Evolutionary conservation across 2,113 vertebrate genomes (phyloP).

Genomic region (Cochlearius cochlearius): DNA sequence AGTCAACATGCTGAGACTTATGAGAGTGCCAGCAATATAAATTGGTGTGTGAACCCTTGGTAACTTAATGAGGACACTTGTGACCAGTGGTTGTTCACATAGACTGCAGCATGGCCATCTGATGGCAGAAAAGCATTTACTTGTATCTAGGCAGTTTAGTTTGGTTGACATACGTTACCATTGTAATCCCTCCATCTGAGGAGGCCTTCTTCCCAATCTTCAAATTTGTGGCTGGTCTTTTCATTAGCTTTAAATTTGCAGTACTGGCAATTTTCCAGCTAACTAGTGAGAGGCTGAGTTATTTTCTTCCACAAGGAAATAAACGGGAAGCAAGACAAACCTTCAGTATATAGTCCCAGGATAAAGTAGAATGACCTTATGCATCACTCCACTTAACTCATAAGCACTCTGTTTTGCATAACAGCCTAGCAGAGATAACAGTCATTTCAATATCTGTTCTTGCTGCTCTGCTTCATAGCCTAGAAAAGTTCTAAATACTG

Average conservation of each 20-base stretch:
- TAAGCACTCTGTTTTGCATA: not conserved
- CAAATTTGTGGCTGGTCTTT: not conserved
- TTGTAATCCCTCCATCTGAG: not conserved
- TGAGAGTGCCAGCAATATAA: not conserved
- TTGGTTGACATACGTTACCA: rapidly evolving
- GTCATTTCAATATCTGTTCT: not conserved
- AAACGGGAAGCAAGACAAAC: not conserved
- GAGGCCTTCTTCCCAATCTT: not conserved
- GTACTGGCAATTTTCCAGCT: not conserved
- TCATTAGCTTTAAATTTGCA: not conserved
- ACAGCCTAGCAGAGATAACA: not conserved
- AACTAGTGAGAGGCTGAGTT: not conserved
- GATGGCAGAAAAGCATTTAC: not conserved
- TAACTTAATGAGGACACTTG: not conserved
- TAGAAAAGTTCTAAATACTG: not conserved
- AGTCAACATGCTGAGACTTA: not conserved
- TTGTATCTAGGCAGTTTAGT: not conserved
- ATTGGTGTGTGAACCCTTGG: not conserved
- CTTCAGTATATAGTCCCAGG: not conserved
- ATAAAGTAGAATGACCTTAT: not conserved
- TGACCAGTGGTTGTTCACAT: not conserved
- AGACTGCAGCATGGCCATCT: rapidly evolving
- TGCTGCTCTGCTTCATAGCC: not conserved
- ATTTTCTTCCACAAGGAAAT: not conserved
- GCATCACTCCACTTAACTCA: not conserved